These are phyloP conservation scores for Ctena decussata DNA, from an alignment of 2,888 invertebrate species.

Conservation along the genomic window DNA sequence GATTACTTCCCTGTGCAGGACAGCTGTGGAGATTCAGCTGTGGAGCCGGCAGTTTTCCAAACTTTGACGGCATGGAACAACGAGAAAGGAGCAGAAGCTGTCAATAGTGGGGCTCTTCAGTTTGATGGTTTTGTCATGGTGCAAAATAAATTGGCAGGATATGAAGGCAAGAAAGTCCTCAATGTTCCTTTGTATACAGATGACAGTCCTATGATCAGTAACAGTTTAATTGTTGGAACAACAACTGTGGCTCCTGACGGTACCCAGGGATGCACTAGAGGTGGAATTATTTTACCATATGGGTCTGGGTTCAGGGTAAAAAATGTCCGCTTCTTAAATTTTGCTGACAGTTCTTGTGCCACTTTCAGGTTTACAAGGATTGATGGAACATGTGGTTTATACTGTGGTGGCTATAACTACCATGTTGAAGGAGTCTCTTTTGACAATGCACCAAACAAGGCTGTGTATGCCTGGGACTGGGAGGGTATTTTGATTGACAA, in stretches of 20 bases:
- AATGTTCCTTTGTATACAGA: slow-evolving; percentile 44
- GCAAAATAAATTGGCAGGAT: slow-evolving; percentile 81
- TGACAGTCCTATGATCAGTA: slow-evolving; percentile 52
- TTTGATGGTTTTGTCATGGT: slow-evolving; percentile 77
- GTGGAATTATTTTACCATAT: slow-evolving; percentile 79
- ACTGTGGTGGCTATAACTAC: slow-evolving; percentile 79
- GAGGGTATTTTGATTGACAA: slow-evolving; percentile 77
- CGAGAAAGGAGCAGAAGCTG: slow-evolving; percentile 84
- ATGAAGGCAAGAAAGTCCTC: slow-evolving; percentile 70
- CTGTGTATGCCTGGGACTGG: slow-evolving; percentile 68
- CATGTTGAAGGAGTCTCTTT: slow-evolving; percentile 64
- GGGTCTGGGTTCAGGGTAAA: slow-evolving; percentile 75
- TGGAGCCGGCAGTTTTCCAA: slow-evolving; percentile 63
- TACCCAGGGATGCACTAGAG: slow-evolving; percentile 64
- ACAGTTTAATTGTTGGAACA: slow-evolving; percentile 61
- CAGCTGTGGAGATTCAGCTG: slow-evolving; percentile 45
- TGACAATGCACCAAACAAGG: slow-evolving; percentile 74
- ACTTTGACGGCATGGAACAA: slow-evolving; percentile 81
- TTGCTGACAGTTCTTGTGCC: slow-evolving; percentile 52
- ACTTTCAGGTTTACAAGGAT: slow-evolving; percentile 73
- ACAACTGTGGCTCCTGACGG: slow-evolving; percentile 48
- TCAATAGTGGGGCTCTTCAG: slow-evolving; percentile 80
- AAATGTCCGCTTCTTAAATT: slow-evolving; percentile 66
- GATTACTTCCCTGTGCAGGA: slow-evolving; percentile 72
- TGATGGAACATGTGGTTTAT: slow-evolving; percentile 70